Percentiles rank a stretch among this genome's conserved stretches.
phyloP scores from a whole-genome alignment of 2,797 vertebrate genomes.

The Lepidocolaptes lacrymiger region DNA sequence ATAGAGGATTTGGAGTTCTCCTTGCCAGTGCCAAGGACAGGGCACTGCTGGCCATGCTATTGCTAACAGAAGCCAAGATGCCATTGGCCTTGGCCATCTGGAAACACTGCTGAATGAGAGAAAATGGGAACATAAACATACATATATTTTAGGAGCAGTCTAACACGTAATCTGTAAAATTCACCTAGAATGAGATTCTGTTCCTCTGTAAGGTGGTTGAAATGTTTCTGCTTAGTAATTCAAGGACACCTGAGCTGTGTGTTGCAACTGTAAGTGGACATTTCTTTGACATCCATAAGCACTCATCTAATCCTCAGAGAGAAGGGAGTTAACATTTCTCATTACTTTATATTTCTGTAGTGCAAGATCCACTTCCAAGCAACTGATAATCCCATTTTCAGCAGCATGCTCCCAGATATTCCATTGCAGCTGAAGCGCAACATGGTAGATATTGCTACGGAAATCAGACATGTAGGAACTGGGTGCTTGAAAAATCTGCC shows the following conservation, averaged over 20 bases:
- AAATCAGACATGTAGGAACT: background rate
- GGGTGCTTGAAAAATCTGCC: background rate
- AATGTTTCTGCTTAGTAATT: background rate
- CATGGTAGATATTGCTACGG: background rate
- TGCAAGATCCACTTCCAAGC: background rate
- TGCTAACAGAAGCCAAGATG: background rate
- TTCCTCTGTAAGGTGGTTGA: background rate
- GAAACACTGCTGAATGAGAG: background rate
- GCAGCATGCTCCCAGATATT: background rate
- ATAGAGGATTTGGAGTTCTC: background rate
- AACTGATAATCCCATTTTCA: slow-evolving; percentile 27
- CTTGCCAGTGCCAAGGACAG: background rate
- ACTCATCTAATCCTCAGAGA: background rate
- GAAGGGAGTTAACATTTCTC: background rate
- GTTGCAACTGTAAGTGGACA: background rate
- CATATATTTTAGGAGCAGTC: background rate
- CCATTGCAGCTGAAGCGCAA: background rate
- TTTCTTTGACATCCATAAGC: background rate
- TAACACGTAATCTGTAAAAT: background rate
- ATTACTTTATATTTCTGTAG: background rate
- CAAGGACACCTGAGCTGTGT: background rate
- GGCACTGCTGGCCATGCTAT: background rate
- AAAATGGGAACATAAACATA: background rate
- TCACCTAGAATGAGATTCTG: background rate
- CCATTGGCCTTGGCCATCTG: background rate